Percentiles rank a stretch among this genome's conserved stretches.
Conservation (phyloP, 53 echinoderm and acorn worm species). For the Patiria pectinifera region DNA sequence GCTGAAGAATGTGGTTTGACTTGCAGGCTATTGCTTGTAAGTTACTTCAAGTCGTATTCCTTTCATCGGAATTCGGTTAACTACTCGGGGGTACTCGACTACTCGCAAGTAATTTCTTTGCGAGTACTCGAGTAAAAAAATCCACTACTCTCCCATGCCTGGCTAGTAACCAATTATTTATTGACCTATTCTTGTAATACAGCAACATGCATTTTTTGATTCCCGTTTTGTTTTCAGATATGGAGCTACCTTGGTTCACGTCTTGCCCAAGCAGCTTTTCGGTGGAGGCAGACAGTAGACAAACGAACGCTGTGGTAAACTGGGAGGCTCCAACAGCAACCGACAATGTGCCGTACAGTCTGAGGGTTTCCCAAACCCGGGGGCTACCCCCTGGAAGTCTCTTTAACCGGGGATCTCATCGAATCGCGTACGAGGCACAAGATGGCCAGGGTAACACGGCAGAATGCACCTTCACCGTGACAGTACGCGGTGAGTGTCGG, state of each 20-base stretch:
- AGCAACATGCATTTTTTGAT: no score
- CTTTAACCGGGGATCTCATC: slow-evolving; percentile 8
- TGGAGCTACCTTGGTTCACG: slow-evolving; percentile 43
- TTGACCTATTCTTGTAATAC: no score
- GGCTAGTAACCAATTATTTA: no score
- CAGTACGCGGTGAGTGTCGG: slow-evolving; percentile 24
- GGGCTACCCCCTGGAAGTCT: slow-evolving; percentile 2
- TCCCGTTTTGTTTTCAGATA: slow-evolving; percentile 50
- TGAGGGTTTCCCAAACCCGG: not conserved
- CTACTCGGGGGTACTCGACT: no score
- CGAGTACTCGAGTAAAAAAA: no score
- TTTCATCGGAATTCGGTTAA: no score
- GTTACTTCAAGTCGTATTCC: no score
- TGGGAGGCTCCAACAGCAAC: slow-evolving; percentile 58
- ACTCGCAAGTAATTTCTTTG: no score
- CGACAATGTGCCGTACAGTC: slow-evolving; percentile 37
- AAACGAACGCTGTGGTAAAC: slow-evolving; percentile 36
- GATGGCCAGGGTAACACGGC: not conserved
- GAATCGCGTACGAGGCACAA: not conserved
- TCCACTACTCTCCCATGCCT: no score
- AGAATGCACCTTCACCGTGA: slow-evolving; percentile 9
- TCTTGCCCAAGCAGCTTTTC: slow-evolving; percentile 58
- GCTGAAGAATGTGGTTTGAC: no score
- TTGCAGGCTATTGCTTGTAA: no score
- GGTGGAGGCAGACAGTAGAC: slow-evolving; percentile 45